Evolutionary conservation across 2,797 vertebrate genomes (phyloP), one percentile per base, ranked within the genome.

Genomic region (Myiotriccus ornatus): DNA sequence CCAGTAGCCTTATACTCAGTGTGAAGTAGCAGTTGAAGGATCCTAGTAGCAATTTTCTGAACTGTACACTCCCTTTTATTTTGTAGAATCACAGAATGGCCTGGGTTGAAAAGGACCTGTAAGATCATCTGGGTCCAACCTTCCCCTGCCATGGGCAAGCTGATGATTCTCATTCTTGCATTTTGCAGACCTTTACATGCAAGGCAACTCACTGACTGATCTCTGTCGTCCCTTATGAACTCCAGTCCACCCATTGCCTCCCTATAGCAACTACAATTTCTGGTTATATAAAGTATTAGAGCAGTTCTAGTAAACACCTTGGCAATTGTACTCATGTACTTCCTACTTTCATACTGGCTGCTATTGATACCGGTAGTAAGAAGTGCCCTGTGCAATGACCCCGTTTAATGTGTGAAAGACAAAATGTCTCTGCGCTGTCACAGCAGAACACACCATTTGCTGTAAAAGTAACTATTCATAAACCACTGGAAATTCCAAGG

Each of bases 321-420:
- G 60, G 12, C 21, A 49, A 19, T 47, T 64, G 3, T 77, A 7
- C 6, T 14, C 16, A 0, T 22, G 14, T 34, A 35, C 35, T 64
- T 92, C 10, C 12, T 57, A 4, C 14, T 62, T 69, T 41, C n/a
- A 5, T 43, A 16, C 6, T 22, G 65, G 10, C 30, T 65, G 41
- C 59, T 71, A 5, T 15, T 84, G 50, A 39, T 44, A 27, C 5
- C 17, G 10, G 11, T 52, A 73, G 44, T n/a, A 73, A 88, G 62
- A 9, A 3, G 8, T n/a, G 24, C 9, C 30, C 24, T 56, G 6
- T n/a, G 56, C 37, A 76, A 64, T 0, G 1, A n/a, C 16, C 30
- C 53, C 22, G 16, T 28, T 4, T 35, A 22, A 50, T 3, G 7
- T 20, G 22, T 46, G 16, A 59, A 56, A 74, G 34, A 70, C 17